These are phyloP conservation scores for Staurois parvus DNA, from an alignment of 2,797 vertebrate species.

Conservation along the genomic window DNA sequence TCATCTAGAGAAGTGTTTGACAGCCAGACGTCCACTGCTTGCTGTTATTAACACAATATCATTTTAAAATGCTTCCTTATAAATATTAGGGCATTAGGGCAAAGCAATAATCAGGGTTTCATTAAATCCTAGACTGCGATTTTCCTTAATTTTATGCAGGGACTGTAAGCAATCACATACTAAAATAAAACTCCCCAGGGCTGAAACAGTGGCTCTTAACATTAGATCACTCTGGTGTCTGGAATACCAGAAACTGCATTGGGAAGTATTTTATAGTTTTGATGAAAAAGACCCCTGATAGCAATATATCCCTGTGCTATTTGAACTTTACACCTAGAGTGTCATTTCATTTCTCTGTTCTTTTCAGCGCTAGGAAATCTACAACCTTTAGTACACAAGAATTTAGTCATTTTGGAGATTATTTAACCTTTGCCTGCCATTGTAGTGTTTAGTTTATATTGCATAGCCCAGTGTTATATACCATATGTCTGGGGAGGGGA, in stretches of 20 bases:
- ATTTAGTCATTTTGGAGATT: constrained; percentile 18
- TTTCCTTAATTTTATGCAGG: constrained; percentile 57
- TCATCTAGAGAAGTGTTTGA: constrained; percentile 26
- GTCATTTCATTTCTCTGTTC: constrained; percentile 36
- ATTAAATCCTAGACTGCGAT: constrained; percentile 59
- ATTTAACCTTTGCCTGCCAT: constrained; percentile 49
- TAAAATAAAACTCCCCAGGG: constrained; percentile 33
- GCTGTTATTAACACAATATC: constrained; percentile 63
- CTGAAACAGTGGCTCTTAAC: constrained; percentile 40
- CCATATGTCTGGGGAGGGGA: neutral
- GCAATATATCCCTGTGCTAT: constrained; percentile 52
- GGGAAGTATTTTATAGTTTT: constrained; percentile 56
- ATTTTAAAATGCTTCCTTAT: constrained; percentile 63
- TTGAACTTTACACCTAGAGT: constrained; percentile 53
- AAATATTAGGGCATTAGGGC: constrained; percentile 51
- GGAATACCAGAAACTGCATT: constrained; percentile 56
- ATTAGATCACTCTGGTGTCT: constrained; percentile 47
- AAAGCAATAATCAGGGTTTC: constrained; percentile 63
- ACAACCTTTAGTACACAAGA: constrained; percentile 15
- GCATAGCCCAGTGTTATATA: neutral
- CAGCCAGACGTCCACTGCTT: constrained; percentile 54
- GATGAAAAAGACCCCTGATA: constrained; percentile 37
- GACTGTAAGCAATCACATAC: constrained; percentile 56
- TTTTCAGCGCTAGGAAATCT: constrained; percentile 44
- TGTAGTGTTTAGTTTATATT: neutral